Conservation (phyloP, 2,113 vertebrate genomes). For the Murina feae region DNA sequence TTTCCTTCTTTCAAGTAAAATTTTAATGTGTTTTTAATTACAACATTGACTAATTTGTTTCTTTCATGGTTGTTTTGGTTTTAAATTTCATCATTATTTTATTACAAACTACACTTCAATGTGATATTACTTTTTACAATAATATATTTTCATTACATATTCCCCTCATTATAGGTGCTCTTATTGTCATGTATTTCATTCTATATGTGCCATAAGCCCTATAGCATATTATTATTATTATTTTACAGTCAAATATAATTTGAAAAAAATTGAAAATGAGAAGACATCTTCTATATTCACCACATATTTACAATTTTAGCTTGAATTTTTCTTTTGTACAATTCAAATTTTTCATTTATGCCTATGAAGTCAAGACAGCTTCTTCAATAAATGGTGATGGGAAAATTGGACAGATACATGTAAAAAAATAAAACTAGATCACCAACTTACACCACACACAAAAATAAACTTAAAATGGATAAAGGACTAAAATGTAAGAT, state of each 20-base stretch:
- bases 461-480: too few relatives aligned
- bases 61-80: not conserved
- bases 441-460: too few relatives aligned
- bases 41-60: not conserved
- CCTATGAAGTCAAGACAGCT: too few relatives aligned
- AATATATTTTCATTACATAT: not conserved
- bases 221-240: not conserved
- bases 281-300: not conserved
- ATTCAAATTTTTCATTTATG: not conserved
- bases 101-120: not conserved
- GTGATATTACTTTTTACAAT: not conserved
- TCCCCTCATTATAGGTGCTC: not conserved
- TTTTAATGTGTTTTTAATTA: not conserved
- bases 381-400: too few relatives aligned
- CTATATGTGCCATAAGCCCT: not conserved
- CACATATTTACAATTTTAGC: not conserved
- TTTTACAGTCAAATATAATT: not conserved
- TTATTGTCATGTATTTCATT: not conserved
- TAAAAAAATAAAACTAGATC: too few relatives aligned
- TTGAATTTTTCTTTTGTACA: not conserved
- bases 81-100: not conserved
- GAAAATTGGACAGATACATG: too few relatives aligned
- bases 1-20: not conserved
- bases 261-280: not conserved
- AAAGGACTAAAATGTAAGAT: too few relatives aligned